Base-by-base conservation (phyloP, 2,888 invertebrate species). In the Reticulitermes lucifugus region DNA sequence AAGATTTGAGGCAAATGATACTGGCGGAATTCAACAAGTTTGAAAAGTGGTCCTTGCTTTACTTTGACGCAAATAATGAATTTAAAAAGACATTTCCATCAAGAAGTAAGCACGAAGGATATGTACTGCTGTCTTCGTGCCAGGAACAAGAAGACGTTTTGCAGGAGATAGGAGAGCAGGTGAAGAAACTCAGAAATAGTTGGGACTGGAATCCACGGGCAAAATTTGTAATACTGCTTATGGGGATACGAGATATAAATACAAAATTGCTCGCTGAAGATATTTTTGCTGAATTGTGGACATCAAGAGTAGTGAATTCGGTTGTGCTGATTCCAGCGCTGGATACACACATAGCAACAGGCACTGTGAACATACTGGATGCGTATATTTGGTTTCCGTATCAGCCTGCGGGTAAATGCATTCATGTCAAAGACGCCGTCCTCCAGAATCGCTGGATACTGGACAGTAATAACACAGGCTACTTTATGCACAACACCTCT, bases 161-260 rank as follows among this genome's bases (percentile, higher is more conserved):
- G 73, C 35, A 35, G 22, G 73, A 73, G 5, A 29, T 41, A 35
- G 25, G 21, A 21, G 5, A 7, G 41, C 73, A 41, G 12, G 0
- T 73, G 35, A 35, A 41, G 21, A 14, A 73, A 35, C 41, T 73
- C 9, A 73, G 41, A 35, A 7, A 41, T 4, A 41, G 2, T 21
- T 73, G 73, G 41, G 80, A 60, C 41, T 80, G 80, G 80, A 80
- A 80, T 22, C 80, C 80, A 29, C 46, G 80, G 18, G 60, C 41
- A 12, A 9, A n/a, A 18, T 80, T 35, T 80, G 22, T 80, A 22
- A n/a, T 59, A 59, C 10, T 80, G 6, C 25, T n/a, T n/a, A 18
- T 29, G 3, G 25, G n/a, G 2, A 46, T 25, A 7, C 2, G 14
- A 9, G 79, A 65, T 14, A 25, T n/a, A n/a, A n/a, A 65, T 25